Evolutionary conservation across 2,888 invertebrate species (phyloP), one percentile per base, ranked within the genome.

Genomic region (Clunio marinus): DNA sequence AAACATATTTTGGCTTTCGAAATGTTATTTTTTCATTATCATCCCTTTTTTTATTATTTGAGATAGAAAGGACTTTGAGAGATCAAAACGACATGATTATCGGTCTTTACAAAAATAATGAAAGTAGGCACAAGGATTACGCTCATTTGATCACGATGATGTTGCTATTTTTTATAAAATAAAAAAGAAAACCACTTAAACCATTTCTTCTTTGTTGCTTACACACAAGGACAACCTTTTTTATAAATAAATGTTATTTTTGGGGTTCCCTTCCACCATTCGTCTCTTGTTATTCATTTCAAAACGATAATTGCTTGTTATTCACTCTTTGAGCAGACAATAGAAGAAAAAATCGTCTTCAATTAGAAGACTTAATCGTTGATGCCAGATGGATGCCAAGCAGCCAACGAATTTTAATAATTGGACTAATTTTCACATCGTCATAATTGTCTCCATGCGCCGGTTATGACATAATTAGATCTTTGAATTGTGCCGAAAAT

Each of bases 21-120:
- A 57, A 27, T 66, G 55, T 66, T 66, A 32, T 66, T 66, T 32
- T 66, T 66, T 66, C 66, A 66, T 66, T 66, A 55, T 63, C 13
- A 5, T 22, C 5, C 27, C 27, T n/a, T 27, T 15, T 57, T 57
- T 27, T 27, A 8, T 57, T 13, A 2, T 57, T 57, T 25, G 20
- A 7, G 51, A 7, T 20, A 15, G 17, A 51, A 51, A 51, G 51
- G 51, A 51, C 51, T 57, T 57, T 57, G 27, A 27, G n/a, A 57
- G 57, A 57, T 57, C 8, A 57, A 22, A 57, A 57, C 27, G 15
- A 15, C 45, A 7, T 15, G 45, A 45, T 45, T 45, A 45, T 45
- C 10, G 13, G 3, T 4, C 45, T 4, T n/a, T 51, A n/a, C n/a
- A 22, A 51, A 51, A 51, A 51, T n/a, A n/a, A n/a, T n/a, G n/a